phyloP scores from a whole-genome alignment of 2,888 invertebrate genomes.

The Drosophila vallismaia region DNA sequence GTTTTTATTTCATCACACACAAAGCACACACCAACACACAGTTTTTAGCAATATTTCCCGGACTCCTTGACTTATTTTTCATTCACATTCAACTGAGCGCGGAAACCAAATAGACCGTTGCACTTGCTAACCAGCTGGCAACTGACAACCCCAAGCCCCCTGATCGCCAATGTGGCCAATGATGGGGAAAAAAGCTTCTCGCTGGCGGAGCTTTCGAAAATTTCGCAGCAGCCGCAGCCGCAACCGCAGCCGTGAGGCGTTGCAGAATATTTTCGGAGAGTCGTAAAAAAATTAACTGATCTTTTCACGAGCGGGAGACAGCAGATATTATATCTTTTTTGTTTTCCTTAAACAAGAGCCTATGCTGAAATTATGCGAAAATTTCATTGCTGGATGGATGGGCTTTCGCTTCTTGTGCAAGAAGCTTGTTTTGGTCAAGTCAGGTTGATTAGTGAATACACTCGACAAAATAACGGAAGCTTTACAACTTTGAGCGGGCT shows the following conservation, averaged over 20 bases:
- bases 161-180: constrained; percentile 19
- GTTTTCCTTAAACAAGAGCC: constrained; percentile 10
- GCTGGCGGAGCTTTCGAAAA: constrained; percentile 28
- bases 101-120: constrained; percentile 20
- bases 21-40: constrained; percentile 1
- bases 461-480: not conserved
- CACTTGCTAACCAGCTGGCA: constrained; percentile 30
- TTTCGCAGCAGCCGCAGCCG: constrained; percentile 32
- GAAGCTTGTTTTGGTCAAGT: constrained; percentile 37
- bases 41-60: not conserved
- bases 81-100: constrained; percentile 42
- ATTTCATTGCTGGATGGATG: constrained; percentile 45
- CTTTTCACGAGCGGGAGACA: constrained; percentile 7
- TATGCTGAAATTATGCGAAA: constrained; percentile 60
- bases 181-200: constrained; percentile 31
- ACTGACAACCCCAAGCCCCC: constrained; percentile 24
- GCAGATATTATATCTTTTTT: constrained; percentile 7
- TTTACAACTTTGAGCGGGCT: not conserved
- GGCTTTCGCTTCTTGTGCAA: constrained; percentile 60
- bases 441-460: constrained; percentile 30
- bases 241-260: constrained; percentile 6
- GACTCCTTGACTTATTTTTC: constrained; percentile 22
- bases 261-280: constrained; percentile 33
- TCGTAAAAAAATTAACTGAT: constrained; percentile 9
- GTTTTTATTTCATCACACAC: not conserved